Conservation (phyloP, 2,797 vertebrate genomes). For the Cyclopterus lumpus region DNA sequence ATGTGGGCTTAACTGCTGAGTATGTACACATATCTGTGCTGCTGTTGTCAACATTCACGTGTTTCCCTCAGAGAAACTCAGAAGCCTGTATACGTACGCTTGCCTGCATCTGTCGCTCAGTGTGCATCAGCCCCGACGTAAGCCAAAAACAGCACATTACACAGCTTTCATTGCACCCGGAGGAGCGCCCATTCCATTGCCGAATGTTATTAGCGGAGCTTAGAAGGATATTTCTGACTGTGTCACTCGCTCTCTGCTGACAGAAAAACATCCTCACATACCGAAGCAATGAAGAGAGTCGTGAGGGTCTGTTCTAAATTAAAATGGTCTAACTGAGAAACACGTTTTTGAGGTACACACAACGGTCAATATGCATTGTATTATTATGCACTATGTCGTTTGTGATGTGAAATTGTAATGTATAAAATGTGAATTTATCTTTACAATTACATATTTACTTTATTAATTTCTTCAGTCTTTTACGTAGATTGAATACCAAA, state of each 20-base stretch:
- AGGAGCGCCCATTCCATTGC: conserved; percentile 59
- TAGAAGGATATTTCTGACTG: conserved; percentile 68
- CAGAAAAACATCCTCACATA: conserved; percentile 56
- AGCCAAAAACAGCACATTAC: conserved; percentile 75
- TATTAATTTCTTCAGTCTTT: background rate
- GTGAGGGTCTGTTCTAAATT: conserved; percentile 14
- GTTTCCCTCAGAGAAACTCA: conserved; percentile 31
- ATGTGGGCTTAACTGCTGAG: background rate
- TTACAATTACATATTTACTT: background rate
- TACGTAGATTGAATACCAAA: background rate
- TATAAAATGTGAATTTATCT: background rate
- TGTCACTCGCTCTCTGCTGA: conserved; percentile 62
- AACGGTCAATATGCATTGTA: background rate
- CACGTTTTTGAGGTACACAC: background rate
- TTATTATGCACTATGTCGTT: background rate
- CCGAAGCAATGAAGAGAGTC: conserved; percentile 27
- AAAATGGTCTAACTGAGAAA: conserved; percentile 15
- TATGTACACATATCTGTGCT: conserved; percentile 9
- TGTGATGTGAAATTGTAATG: background rate
- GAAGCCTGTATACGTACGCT: conserved; percentile 25
- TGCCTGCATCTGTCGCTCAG: conserved; percentile 59
- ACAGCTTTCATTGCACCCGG: conserved; percentile 64
- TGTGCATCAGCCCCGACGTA: conserved; percentile 28
- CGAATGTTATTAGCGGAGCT: conserved; percentile 69
- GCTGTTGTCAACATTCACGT: conserved; percentile 6